These are phyloP conservation scores for Anoplophora glabripennis DNA, from an alignment of 1,140 invertebrate species.

Conservation along the genomic window DNA sequence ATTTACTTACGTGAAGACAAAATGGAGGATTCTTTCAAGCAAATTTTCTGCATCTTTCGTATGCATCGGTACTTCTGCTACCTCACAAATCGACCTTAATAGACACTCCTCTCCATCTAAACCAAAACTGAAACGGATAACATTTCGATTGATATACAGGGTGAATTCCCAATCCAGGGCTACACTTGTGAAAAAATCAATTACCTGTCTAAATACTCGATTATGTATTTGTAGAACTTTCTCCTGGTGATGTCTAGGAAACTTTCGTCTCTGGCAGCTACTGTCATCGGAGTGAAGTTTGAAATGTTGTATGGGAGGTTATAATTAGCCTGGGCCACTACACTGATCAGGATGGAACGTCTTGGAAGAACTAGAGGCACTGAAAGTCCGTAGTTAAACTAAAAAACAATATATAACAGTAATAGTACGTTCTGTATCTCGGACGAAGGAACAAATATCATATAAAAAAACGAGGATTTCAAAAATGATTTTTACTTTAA, in stretches of 20 bases:
- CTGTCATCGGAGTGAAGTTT: constrained; percentile 29
- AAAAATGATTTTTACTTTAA: no score
- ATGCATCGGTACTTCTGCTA: constrained; percentile 31
- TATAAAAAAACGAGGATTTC: not conserved
- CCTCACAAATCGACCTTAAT: constrained; percentile 29
- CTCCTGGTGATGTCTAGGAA: constrained; percentile 31
- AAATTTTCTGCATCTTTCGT: constrained; percentile 19
- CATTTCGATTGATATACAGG: not conserved
- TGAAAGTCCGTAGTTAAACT: constrained; percentile 34
- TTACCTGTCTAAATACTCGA: constrained; percentile 33
- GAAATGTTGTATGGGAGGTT: constrained; percentile 29
- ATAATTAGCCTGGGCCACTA: constrained; percentile 31
- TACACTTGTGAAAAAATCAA: not conserved
- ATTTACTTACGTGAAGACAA: constrained; percentile 36
- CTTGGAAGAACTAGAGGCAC: constrained; percentile 31
- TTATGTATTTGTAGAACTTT: constrained; percentile 35
- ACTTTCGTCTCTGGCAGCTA: constrained; percentile 25
- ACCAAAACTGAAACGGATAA: constrained; percentile 27
- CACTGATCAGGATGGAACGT: constrained; percentile 31
- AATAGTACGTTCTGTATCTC: no score
- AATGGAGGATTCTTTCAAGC: constrained; percentile 35
- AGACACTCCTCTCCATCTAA: constrained; percentile 30
- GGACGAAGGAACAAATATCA: not conserved
- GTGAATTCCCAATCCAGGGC: not conserved
- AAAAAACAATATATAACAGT: constrained; percentile 12